Base-by-base conservation (phyloP, 2,888 invertebrate species). In the Ophioninae sp. region DNA sequence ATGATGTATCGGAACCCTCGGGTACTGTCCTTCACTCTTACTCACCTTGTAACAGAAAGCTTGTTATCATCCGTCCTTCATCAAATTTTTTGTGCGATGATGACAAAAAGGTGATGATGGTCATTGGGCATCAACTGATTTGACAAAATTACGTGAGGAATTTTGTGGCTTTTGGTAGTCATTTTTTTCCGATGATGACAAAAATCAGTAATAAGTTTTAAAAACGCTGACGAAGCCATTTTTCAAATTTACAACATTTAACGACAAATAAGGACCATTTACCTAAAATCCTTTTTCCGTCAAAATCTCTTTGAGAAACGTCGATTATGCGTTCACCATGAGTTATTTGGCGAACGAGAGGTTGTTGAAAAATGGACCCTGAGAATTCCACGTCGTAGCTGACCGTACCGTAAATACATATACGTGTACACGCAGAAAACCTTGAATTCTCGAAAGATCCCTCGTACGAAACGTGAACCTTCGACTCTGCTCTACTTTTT, bases 391-490 rank as follows among this genome's bases (percentile, higher is more conserved):
- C 61, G 20, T 44, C 69, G 61, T 30, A 67, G 39, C 10, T 22
- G 13, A 41, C 22, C 22, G 58, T 44, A 51, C 3, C 22, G 37
- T n/a, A 65, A 41, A 56, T 41, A 58, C 13, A 67, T 75, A 72
- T 22, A 39, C 13, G 39, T 37, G 9, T 22, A 67, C 61, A 69
- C 61, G 30, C 23, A 39, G 61, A 56, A 41, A 67, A 76, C 72
- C 23, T 63, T 22, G 59, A 72, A 83, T 79, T 68, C 61, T 64
- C 30, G 10, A 20, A 72, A 23, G 56, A 61, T 8, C 64, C 30
- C 39, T 75, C 58, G 56, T 61, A 78, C 51, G 23, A 20, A n/a
- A 58, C 20, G 61, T 2, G 63, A 65, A 79, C 77, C 41, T 80
- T 73, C 37, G 58, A 23, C 41, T 73, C 37, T 41, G 20, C 61